A percentile compares a stretch with the other conserved stretches of the same genome.
Conservation (phyloP, 2,797 vertebrate genomes). For the Lepus oiostolus region DNA sequence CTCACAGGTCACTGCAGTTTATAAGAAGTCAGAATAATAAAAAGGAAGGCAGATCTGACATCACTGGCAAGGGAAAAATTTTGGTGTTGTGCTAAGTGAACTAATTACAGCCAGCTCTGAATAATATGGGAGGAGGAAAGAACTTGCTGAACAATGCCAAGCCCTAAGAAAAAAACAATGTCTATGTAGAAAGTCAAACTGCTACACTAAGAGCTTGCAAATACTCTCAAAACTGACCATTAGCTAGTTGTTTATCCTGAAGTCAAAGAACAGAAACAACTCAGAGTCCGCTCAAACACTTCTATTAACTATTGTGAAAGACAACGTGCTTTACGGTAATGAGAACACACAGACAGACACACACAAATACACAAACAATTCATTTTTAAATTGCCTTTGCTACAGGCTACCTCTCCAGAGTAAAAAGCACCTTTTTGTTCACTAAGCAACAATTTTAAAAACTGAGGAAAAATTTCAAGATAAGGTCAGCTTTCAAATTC, state of each 20-base stretch:
- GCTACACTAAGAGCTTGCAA: not conserved
- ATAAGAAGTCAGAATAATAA: conserved; percentile 82
- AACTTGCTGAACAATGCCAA: conserved; percentile 42
- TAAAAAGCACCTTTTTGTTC: conserved; percentile 71
- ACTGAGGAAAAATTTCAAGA: conserved; percentile 33
- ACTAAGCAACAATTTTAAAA: conserved; percentile 49
- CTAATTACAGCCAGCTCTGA: conserved; percentile 75
- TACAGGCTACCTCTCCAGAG: not conserved
- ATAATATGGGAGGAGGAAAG: conserved; percentile 17
- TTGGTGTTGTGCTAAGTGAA: conserved; percentile 77
- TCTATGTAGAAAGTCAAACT: conserved; percentile 43
- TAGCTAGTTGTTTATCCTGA: conserved; percentile 10
- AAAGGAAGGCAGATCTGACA: conserved; percentile 78
- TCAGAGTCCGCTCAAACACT: not conserved
- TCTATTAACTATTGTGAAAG: conserved; percentile 1
- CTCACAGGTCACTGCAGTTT: conserved; percentile 84
- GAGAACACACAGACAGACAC: not conserved
- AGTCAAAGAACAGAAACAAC: conserved; percentile 35
- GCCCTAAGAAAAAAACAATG: conserved; percentile 31
- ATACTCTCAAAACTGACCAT: conserved; percentile 33
- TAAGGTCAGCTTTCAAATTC: conserved; percentile 71
- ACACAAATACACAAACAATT: not conserved
- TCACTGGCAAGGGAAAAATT: conserved; percentile 75
- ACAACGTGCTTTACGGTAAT: not conserved
- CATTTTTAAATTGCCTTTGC: conserved; percentile 22